Conservation (phyloP, 2,113 vertebrate genomes). For the Toxotes chatareus region DNA sequence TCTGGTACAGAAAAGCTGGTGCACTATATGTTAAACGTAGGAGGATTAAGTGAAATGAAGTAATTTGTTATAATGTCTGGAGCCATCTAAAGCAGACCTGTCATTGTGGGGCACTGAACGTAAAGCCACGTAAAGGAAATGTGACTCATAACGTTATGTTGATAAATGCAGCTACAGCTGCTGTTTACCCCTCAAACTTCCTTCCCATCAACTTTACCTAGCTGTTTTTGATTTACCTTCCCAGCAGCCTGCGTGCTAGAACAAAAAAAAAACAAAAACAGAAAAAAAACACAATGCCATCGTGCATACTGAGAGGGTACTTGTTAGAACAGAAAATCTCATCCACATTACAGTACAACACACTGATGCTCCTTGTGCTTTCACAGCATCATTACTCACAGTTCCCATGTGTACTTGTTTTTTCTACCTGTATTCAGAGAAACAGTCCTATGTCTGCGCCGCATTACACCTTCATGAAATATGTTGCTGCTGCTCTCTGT, state of each 20-base stretch:
- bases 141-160: not conserved
- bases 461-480: conserved; percentile 15
- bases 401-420: conserved; percentile 19
- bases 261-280: not conserved
- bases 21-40: not conserved
- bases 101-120: not conserved
- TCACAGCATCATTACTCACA: conserved; percentile 26
- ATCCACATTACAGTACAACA: not conserved
- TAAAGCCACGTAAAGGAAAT: not conserved
- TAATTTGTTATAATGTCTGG: not conserved
- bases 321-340: conserved; percentile 35
- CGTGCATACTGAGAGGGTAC: conserved; percentile 2
- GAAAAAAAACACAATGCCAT: too few species aligned
- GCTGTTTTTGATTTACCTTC: conserved; percentile 3
- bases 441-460: conserved; percentile 14
- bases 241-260: conserved; percentile 11
- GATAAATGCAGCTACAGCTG: not conserved
- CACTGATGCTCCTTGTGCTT: not conserved
- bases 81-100: not conserved
- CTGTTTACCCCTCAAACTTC: not conserved
- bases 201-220: not conserved
- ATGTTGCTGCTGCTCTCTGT: not conserved
- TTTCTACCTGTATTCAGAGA: conserved; percentile 4
- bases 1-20: not conserved
- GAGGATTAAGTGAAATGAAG: not conserved